These are phyloP conservation scores for Globicephala melas DNA, from an alignment of 2,113 vertebrate species.

Conservation along the genomic window DNA sequence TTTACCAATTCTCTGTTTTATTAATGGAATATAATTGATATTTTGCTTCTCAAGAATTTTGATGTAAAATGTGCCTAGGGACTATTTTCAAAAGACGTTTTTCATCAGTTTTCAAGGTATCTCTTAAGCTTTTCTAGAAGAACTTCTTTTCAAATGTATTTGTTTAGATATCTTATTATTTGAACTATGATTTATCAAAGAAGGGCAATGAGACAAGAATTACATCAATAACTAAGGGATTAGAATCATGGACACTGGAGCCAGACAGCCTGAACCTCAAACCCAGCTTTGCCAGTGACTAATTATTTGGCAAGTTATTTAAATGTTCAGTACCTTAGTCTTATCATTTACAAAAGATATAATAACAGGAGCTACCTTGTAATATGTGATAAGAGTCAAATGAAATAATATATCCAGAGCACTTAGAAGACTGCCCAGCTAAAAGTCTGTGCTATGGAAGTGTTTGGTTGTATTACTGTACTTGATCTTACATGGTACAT, in stretches of 20 bases:
- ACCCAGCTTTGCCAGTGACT: background rate
- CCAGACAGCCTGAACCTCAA: background rate
- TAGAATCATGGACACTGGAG: background rate
- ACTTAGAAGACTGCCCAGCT: background rate
- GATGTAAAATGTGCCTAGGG: background rate
- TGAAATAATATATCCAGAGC: background rate
- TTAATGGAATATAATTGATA: background rate
- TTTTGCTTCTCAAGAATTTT: background rate
- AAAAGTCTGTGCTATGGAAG: background rate
- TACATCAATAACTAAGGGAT: background rate
- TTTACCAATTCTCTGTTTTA: background rate
- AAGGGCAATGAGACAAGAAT: background rate
- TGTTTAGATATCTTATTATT: background rate
- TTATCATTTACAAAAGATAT: background rate
- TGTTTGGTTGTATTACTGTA: background rate
- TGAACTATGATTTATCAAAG: background rate
- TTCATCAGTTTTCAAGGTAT: background rate
- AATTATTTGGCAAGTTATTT: background rate
- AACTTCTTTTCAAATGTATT: background rate
- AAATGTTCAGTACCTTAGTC: background rate
- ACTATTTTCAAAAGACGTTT: background rate
- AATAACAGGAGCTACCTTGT: background rate
- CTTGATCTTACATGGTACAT: background rate
- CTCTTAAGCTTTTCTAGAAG: background rate
- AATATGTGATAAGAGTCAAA: background rate